These are phyloP conservation scores for Acrossocheilus fasciatus DNA, from an alignment of 2,797 vertebrate genomes.

Conservation along the genomic window DNA sequence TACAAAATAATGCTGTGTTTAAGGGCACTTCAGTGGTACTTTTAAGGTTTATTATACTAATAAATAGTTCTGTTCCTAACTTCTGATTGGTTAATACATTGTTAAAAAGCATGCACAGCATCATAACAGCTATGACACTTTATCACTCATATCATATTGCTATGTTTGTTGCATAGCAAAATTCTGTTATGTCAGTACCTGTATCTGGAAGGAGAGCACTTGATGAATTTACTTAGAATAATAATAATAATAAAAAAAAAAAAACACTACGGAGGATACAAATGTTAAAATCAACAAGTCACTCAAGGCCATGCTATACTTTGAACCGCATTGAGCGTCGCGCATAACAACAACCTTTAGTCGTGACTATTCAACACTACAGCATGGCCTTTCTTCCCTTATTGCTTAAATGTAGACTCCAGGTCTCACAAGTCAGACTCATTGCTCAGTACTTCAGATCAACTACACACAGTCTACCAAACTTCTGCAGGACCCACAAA, in stretches of 20 bases:
- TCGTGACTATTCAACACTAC: neutral
- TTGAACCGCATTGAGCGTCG: neutral
- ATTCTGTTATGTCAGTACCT: neutral
- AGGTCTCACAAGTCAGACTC: neutral
- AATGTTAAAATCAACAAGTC: neutral
- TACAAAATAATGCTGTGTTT: neutral
- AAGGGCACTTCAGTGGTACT: neutral
- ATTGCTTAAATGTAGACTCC: neutral
- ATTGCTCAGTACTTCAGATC: neutral
- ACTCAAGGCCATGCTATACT: neutral
- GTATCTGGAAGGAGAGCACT: neutral
- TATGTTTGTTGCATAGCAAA: neutral
- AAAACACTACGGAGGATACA: neutral
- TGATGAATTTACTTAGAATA: neutral
- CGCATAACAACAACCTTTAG: neutral
- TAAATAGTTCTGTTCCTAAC: neutral
- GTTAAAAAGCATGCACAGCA: conserved; percentile 2
- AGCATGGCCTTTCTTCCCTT: neutral
- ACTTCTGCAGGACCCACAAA: neutral
- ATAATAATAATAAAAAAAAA: neutral
- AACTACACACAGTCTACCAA: neutral
- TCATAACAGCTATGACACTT: neutral
- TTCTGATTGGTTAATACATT: neutral
- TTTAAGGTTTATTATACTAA: neutral
- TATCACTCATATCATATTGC: neutral